A percentile compares a stretch with the other conserved stretches of the same genome.
These are phyloP conservation scores for Macrophya annulata DNA, from an alignment of 2,888 invertebrate genomes.

Conservation along the genomic window DNA sequence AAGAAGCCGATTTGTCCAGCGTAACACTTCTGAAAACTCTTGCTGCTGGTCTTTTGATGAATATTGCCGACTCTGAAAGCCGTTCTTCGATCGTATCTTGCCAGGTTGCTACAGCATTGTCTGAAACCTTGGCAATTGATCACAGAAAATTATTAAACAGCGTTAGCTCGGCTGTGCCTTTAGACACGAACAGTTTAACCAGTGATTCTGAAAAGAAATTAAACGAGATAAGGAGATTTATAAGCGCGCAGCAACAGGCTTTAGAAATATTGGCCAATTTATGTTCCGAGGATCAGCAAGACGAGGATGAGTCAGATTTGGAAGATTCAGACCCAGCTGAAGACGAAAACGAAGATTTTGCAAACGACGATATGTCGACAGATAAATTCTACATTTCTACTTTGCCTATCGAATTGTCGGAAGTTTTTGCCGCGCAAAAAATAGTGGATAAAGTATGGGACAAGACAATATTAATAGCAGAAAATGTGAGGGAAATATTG, in stretches of 20 bases:
- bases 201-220: conserved; percentile 80
- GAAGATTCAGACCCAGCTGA: conserved; percentile 79
- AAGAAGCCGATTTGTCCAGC: conserved; percentile 79
- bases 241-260: conserved; percentile 86
- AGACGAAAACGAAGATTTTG: conserved; percentile 72
- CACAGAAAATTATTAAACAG: conserved; percentile 81
- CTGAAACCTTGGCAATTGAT: conserved; percentile 82
- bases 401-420: conserved; percentile 82
- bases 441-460: conserved; percentile 84
- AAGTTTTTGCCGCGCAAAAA: conserved; percentile 83
- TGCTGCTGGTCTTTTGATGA: conserved; percentile 83
- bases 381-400: conserved; percentile 79
- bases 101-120: conserved; percentile 81
- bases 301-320: conserved; percentile 78
- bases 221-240: conserved; percentile 81
- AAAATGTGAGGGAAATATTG: conserved; percentile 82
- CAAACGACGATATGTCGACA: conserved; percentile 70
- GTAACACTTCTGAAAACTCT: conserved; percentile 82
- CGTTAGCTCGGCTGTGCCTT: conserved; percentile 80
- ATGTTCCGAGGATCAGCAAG: conserved; percentile 82
- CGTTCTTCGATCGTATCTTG: conserved; percentile 72
- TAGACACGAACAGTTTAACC: conserved; percentile 79
- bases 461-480: conserved; percentile 81
- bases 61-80: conserved; percentile 76
- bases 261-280: conserved; percentile 88